Percentiles rank a stretch among this genome's conserved stretches.
Evolutionary conservation across 2,113 vertebrate species (phyloP).

Genomic region (Percopsis transmontana): DNA sequence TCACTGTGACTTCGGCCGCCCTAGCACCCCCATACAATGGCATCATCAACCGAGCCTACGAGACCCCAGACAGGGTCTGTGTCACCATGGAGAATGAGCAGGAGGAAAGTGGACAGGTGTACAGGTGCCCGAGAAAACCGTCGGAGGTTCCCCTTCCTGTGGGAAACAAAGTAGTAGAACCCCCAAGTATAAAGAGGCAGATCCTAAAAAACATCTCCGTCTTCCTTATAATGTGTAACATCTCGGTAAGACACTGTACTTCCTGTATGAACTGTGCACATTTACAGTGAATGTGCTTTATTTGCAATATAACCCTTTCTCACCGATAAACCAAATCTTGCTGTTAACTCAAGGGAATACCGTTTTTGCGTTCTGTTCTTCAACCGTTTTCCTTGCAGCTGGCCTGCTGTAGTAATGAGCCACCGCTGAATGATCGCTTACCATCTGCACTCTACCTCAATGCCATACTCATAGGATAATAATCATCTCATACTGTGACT

Average conservation of each 20-base stretch:
- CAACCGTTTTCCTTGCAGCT: too few relatives aligned
- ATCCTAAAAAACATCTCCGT: constrained; percentile 88
- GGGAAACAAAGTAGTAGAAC: constrained; percentile 35
- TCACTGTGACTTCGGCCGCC: constrained; percentile 77
- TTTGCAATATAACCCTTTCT: too few relatives aligned
- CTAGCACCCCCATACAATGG: constrained; percentile 72
- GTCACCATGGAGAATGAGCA: constrained; percentile 56
- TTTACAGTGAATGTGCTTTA: neutral
- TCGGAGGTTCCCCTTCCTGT: constrained; percentile 58
- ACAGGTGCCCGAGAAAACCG: constrained; percentile 46
- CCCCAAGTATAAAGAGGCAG: constrained; percentile 75
- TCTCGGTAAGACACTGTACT: constrained; percentile 71
- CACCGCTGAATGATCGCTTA: too few relatives aligned
- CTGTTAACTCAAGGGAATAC: too few relatives aligned
- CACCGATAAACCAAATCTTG: too few relatives aligned
- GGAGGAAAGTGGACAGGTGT: constrained; percentile 58
- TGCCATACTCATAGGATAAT: too few relatives aligned
- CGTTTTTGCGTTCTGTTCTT: too few relatives aligned
- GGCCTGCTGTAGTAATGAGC: too few relatives aligned
- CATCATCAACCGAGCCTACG: constrained; percentile 75
- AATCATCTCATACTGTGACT: too few relatives aligned
- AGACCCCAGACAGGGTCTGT: constrained; percentile 45
- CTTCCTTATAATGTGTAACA: constrained; percentile 88
- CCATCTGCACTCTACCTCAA: too few relatives aligned
- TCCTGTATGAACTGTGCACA: too few relatives aligned